These are phyloP conservation scores for Bostrychus sinensis DNA, from an alignment of 2,113 vertebrate genomes.

Conservation along the genomic window DNA sequence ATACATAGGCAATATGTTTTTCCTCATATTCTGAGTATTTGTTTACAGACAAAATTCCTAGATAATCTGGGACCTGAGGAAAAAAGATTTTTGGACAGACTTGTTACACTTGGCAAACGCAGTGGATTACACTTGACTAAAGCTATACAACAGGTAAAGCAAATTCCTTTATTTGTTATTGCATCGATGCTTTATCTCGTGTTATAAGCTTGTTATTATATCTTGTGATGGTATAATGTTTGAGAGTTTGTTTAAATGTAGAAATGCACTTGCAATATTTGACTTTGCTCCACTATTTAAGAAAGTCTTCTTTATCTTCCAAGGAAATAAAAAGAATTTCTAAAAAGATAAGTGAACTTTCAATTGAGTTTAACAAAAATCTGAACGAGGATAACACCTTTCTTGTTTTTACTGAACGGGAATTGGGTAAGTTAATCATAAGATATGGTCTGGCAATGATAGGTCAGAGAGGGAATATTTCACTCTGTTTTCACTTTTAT, in stretches of 20 bases:
- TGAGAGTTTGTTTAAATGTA: too few species aligned
- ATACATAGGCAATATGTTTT: background rate
- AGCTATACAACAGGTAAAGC: constrained; percentile 86
- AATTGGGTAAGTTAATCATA: constrained; percentile 81
- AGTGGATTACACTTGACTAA: constrained; percentile 90
- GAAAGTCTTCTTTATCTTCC: constrained; percentile 7
- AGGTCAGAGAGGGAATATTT: background rate
- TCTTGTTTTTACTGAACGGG: constrained; percentile 85
- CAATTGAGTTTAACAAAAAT: constrained; percentile 95
- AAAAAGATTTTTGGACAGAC: constrained; percentile 87
- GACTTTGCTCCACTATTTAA: background rate
- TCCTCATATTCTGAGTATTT: constrained; percentile 15
- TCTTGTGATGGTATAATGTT: background rate
- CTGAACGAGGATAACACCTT: constrained; percentile 90
- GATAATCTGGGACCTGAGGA: constrained; percentile 84
- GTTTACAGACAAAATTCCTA: constrained; percentile 83
- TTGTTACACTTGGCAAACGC: constrained; percentile 86
- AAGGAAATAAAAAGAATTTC: constrained; percentile 91
- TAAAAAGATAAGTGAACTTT: constrained; percentile 88
- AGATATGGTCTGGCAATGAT: background rate
- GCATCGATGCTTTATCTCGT: too few species aligned
- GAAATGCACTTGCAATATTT: background rate
- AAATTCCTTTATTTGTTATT: background rate
- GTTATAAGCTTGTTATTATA: background rate
- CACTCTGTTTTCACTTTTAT: background rate